A percentile compares a stretch with the other conserved stretches of the same genome.
Conservation (phyloP, 2,888 invertebrate species). For the Seira ritae region DNA sequence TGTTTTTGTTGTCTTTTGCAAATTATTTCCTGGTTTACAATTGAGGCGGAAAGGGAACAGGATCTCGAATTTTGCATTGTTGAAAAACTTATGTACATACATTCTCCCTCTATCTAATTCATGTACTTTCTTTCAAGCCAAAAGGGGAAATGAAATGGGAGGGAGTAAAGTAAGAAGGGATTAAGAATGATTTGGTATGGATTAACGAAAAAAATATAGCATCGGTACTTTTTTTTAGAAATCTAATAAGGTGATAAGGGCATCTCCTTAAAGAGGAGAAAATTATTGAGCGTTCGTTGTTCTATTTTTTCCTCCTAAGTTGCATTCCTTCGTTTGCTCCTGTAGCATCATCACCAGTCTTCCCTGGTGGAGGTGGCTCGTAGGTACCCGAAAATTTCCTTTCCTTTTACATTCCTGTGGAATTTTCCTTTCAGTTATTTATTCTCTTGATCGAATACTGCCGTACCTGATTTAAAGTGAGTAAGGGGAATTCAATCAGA, state of each 20-base stretch:
- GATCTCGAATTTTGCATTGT: conserved; percentile 15
- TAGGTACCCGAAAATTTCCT: background rate
- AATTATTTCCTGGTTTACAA: conserved; percentile 61
- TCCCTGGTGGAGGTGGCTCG: background rate
- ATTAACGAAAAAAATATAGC: background rate
- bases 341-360: background rate
- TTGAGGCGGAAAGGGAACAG: conserved; percentile 52
- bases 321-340: background rate
- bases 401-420: background rate
- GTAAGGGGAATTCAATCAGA: no score
- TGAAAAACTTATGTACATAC: background rate
- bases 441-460: no score
- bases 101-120: background rate
- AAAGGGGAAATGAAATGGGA: background rate
- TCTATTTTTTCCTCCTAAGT: background rate
- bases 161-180: background rate
- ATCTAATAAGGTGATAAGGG: background rate
- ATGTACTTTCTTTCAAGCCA: background rate
- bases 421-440: background rate
- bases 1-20: conserved; percentile 34
- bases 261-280: background rate
- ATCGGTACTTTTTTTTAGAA: conserved; percentile 3
- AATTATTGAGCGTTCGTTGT: conserved; percentile 5
- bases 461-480: no score
- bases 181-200: background rate